Conservation (phyloP, 37 sponge, comb jelly and placozoan genomes). For the Agelas oroides region DNA sequence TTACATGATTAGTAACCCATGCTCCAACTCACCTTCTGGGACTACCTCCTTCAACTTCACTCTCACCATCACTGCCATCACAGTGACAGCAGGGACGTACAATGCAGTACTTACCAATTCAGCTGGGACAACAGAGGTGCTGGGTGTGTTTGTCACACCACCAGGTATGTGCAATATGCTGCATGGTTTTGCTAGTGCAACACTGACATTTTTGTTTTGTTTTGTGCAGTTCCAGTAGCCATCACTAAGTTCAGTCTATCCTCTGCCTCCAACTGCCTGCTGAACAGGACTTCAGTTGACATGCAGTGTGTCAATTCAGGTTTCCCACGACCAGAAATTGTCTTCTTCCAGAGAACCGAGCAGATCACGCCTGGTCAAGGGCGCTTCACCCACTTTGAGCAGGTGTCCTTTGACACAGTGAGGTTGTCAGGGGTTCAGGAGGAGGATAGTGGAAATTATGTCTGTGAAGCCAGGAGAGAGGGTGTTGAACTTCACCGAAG, state of each 20-base stretch:
- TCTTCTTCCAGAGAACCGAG: not conserved
- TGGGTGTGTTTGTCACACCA: conserved; percentile 6
- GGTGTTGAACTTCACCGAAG: no score
- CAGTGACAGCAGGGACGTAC: conserved; percentile 12
- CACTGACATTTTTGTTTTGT: not conserved
- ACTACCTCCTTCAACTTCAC: conserved; percentile 13
- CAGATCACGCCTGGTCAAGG: not conserved
- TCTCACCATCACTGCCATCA: conserved; percentile 29
- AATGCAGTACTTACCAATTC: conserved; percentile 21
- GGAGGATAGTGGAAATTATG: not conserved
- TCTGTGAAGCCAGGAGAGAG: not conserved
- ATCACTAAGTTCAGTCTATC: not conserved
- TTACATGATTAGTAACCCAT: not conserved
- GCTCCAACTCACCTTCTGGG: not conserved
- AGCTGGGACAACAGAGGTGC: not conserved
- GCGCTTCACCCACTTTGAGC: not conserved
- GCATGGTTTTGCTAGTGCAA: not conserved
- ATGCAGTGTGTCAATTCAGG: conserved; percentile 46
- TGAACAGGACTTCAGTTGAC: not conserved
- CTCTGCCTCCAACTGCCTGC: conserved; percentile 3
- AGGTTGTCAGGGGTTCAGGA: no score
- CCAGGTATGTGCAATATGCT: conserved; percentile 9
- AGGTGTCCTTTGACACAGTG: not conserved
- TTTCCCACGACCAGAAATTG: conserved; percentile 30
- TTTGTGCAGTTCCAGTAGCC: not conserved